These are phyloP conservation scores for Argopecten irradians DNA, from an alignment of 1,140 invertebrate species.

Conservation along the genomic window DNA sequence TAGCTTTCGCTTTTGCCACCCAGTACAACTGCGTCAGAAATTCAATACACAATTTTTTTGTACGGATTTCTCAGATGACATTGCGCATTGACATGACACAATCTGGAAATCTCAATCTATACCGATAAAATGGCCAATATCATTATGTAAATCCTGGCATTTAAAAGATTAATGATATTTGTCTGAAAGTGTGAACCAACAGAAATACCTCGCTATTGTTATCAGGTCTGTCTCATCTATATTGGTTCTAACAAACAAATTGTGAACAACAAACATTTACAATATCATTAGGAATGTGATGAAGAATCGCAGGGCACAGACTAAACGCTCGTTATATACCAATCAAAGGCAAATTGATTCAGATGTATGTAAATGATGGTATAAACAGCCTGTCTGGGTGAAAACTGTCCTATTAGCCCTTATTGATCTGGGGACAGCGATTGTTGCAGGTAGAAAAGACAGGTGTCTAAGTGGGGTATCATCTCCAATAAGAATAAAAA, in stretches of 20 bases:
- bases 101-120: background rate
- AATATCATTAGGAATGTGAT: background rate
- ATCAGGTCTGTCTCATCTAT: background rate
- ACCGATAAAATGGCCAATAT: background rate
- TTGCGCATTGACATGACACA: background rate
- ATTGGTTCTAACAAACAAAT: background rate
- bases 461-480: no score
- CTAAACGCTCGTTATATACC: background rate
- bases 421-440: no score
- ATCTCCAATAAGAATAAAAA: no score
- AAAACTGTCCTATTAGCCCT: no score
- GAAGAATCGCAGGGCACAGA: background rate
- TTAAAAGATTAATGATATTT: background rate
- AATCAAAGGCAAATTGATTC: background rate
- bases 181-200: background rate
- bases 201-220: background rate
- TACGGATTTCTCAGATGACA: background rate
- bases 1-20: background rate
- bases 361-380: background rate
- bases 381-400: background rate
- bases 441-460: no score
- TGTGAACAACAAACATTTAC: background rate
- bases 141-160: background rate
- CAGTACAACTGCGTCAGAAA: background rate
- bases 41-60: background rate